Evolutionary conservation across 2,797 vertebrate genomes (phyloP), one percentile per base, ranked within the genome.

Genomic region (Chaetophractus vellerosus): DNA sequence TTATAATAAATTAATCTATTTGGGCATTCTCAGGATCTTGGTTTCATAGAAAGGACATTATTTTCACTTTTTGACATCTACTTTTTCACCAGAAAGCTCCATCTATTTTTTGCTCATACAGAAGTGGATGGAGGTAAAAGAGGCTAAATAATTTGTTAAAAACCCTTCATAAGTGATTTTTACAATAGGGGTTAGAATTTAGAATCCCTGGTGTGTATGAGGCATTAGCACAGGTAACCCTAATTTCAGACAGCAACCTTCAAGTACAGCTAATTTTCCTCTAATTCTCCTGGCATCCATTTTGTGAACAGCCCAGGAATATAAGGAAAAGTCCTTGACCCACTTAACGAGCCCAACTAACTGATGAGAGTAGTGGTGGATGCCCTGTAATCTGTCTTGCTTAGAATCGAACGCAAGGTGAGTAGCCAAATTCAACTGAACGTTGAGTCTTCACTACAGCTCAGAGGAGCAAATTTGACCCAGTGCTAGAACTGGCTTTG

Each of bases 241-340:
- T 96, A 93, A 96, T 93, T 97, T 96, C 24, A 81, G 80, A 87
- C 31, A 88, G 61, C 90, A 91, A 45, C 93, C 79, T 93, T 96
- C 71, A 88, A 93, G 75, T 90, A 84, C 16, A 94, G 91, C 87
- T 96, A 96, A 95, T 94, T 88, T 93, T 90, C 94, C 31, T 48
- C 52, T 75, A 95, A 91, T 96, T 96, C 90, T 96, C 91, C 72
- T 18, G 79, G 71, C 45, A 61, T 91, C 48, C 91, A 83, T 86
- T 95, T 92, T 97, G 69, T 87, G 88, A 93, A 64, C 38, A 96
- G 83, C 50, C 90, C 85, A 80, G 63, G 74, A 89, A 94, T 82
- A 89, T 72, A 82, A 96, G 69, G n/a, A 85, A 96, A 93, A 86
- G 86, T 95, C 94, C 94, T 92, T 96, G 96, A 84, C 94, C 83